Evolutionary conservation across 64 coral and sea anemone species (phyloP).

Genomic region (Actinia equina): DNA sequence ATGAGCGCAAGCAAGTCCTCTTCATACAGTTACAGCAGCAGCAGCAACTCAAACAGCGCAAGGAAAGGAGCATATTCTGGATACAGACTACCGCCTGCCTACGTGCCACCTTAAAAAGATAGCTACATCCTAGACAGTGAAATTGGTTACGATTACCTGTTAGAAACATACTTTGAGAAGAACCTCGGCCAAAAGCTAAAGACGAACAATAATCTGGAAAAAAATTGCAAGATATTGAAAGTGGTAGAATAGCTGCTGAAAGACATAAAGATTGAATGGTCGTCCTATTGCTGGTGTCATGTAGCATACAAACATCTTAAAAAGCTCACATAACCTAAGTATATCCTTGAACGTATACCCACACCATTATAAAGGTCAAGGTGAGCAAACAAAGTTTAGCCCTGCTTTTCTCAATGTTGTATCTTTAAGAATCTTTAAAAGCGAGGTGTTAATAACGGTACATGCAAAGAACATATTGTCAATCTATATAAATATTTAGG

Average conservation of each 20-base stretch:
- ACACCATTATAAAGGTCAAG: neutral
- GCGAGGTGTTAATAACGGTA: no score
- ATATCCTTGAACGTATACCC: neutral
- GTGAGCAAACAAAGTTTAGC: neutral
- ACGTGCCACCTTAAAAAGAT: constrained; percentile 67
- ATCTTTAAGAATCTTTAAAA: neutral
- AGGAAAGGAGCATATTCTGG: constrained; percentile 75
- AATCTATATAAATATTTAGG: neutral
- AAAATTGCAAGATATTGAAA: neutral
- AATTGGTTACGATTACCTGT: neutral
- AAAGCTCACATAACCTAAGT: neutral
- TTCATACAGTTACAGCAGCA: constrained; percentile 73
- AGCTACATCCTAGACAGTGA: neutral
- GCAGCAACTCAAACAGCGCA: constrained; percentile 49
- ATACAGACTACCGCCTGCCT: constrained; percentile 83
- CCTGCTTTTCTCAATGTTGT: neutral
- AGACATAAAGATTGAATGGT: neutral
- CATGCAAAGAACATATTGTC: neutral
- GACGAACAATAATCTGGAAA: constrained; percentile 7
- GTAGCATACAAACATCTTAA: neutral
- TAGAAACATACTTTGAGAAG: neutral
- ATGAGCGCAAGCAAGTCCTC: constrained; percentile 39
- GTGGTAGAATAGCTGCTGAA: neutral
- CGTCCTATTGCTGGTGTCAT: no score
- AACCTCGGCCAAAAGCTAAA: neutral